phyloP scores from a whole-genome alignment of 1,140 invertebrate species.

The Caerostris darwini region DNA sequence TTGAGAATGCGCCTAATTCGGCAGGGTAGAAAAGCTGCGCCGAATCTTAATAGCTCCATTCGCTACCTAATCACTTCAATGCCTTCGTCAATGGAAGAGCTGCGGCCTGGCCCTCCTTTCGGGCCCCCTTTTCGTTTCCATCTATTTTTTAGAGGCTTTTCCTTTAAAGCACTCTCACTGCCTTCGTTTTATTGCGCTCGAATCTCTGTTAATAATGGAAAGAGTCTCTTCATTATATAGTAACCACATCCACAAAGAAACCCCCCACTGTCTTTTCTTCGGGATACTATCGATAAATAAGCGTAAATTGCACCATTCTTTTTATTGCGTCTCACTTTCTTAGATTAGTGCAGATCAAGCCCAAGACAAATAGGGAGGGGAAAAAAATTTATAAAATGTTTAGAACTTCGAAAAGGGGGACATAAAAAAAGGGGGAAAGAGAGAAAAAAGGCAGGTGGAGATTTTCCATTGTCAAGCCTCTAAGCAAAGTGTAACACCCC shows the following conservation, averaged over 20 bases:
- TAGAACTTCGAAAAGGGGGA: constrained; percentile 49
- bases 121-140: constrained; percentile 61
- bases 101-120: constrained; percentile 64
- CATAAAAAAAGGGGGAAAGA: neutral
- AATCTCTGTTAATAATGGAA: constrained; percentile 77
- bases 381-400: constrained; percentile 64
- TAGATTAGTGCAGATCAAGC: constrained; percentile 75
- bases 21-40: constrained; percentile 63
- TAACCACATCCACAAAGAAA: constrained; percentile 76
- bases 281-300: constrained; percentile 75
- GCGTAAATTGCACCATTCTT: constrained; percentile 77
- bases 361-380: constrained; percentile 68
- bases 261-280: constrained; percentile 57
- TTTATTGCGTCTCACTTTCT: constrained; percentile 73
- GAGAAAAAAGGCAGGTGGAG: neutral
- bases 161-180: constrained; percentile 74
- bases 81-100: constrained; percentile 70
- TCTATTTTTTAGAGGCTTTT: constrained; percentile 74
- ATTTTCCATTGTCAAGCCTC: constrained; percentile 54
- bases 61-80: constrained; percentile 77
- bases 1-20: constrained; percentile 76
- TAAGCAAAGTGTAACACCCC: constrained; percentile 68
- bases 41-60: constrained; percentile 78
- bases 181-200: constrained; percentile 73
- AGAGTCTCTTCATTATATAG: constrained; percentile 77